Percentiles rank a stretch among this genome's conserved stretches.
Conservation (phyloP, 2,797 vertebrate species). For the Gobionotothen gibberifrons region DNA sequence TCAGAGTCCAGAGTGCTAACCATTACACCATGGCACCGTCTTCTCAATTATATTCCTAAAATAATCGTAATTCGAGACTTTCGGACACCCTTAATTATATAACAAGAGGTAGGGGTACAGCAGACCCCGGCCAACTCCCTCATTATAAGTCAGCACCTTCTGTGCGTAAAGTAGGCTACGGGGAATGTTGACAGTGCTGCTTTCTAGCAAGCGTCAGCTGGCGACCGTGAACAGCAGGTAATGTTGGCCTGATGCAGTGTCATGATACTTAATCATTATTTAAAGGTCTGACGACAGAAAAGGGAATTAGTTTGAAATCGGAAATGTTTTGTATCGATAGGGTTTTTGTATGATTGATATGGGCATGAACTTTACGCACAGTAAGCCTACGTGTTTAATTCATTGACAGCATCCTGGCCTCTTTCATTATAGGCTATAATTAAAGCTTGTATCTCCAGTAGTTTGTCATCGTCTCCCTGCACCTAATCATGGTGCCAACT, state of each 20-base stretch:
- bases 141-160: neutral
- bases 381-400: neutral
- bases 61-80: slow-evolving; percentile 30
- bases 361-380: neutral
- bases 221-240: slow-evolving; percentile 2
- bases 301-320: neutral
- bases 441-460: too few species aligned
- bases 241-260: neutral
- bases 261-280: slow-evolving; percentile 5
- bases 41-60: accelerated
- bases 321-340: neutral
- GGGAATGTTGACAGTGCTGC: neutral
- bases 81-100: slow-evolving; percentile 27
- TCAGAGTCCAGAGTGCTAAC: slow-evolving; percentile 72
- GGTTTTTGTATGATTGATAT: neutral
- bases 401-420: slow-evolving; percentile 15
- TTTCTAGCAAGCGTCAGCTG: slow-evolving; percentile 8
- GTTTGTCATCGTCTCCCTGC: too few species aligned
- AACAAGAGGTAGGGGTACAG: too few species aligned
- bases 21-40: slow-evolving; percentile 64
- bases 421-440: too few species aligned
- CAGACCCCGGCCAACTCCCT: neutral
- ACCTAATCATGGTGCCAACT: neutral
- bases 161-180: too few species aligned
- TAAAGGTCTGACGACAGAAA: neutral